Conservation (phyloP, 2,113 vertebrate genomes). For the Sus scrofa region T2T-Sscrofa CM000827.6:39300501-39301000, state of each 20-base stretch:
- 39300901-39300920: neutral
- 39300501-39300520: too few species aligned
- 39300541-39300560: neutral
- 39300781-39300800: neutral
- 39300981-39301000: neutral
- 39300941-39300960: neutral
- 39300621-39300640: neutral
- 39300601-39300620: neutral
- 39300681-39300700: neutral
- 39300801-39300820: neutral
- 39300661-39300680: too few species aligned
- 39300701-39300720: neutral
- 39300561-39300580: accelerated
- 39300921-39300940: too few species aligned
- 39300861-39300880: neutral
- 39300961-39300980: neutral
- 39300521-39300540: neutral
- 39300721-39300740: neutral
- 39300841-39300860: too few species aligned
- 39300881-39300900: neutral
- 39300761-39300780: neutral
- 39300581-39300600: neutral
- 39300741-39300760: neutral
- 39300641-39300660: accelerated
- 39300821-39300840: neutral